phyloP scores from a whole-genome alignment of 1,140 invertebrate species.

The Cydia strobilella region DNA sequence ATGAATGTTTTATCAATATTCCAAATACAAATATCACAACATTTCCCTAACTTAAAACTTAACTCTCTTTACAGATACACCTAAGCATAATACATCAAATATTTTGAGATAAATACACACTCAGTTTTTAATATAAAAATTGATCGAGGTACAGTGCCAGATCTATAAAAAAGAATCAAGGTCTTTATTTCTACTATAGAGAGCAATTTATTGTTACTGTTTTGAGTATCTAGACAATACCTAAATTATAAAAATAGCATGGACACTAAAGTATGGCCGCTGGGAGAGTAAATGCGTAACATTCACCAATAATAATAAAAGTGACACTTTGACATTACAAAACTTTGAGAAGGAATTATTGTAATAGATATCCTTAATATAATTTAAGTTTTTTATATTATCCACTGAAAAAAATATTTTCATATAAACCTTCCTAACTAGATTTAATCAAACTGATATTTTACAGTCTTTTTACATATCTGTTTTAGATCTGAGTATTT shows the following conservation, averaged over 20 bases:
- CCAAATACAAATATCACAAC: conserved; percentile 80
- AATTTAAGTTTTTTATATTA: conserved; percentile 42
- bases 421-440: conserved; percentile 50
- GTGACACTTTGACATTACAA: conserved; percentile 12
- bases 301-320: conserved; percentile 36
- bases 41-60: conserved; percentile 70
- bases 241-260: conserved; percentile 65
- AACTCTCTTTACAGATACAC: conserved; percentile 73
- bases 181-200: conserved; percentile 48
- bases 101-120: conserved; percentile 65
- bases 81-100: conserved; percentile 72
- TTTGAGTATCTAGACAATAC: conserved; percentile 38
- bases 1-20: conserved; percentile 67
- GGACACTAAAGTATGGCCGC: conserved; percentile 71
- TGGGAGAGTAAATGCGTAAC: conserved; percentile 62
- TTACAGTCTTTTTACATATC: conserved; percentile 76
- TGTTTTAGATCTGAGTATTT: conserved; percentile 72
- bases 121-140: conserved; percentile 64
- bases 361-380: conserved; percentile 27
- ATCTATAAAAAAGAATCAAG: conserved; percentile 58
- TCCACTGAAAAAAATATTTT: conserved; percentile 51
- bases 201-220: conserved; percentile 44
- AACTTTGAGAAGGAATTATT: conserved; percentile 16
- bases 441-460: conserved; percentile 64
- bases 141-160: conserved; percentile 56